phyloP scores from a whole-genome alignment of 2,113 vertebrate genomes.

The Sula dactylatra region DNA sequence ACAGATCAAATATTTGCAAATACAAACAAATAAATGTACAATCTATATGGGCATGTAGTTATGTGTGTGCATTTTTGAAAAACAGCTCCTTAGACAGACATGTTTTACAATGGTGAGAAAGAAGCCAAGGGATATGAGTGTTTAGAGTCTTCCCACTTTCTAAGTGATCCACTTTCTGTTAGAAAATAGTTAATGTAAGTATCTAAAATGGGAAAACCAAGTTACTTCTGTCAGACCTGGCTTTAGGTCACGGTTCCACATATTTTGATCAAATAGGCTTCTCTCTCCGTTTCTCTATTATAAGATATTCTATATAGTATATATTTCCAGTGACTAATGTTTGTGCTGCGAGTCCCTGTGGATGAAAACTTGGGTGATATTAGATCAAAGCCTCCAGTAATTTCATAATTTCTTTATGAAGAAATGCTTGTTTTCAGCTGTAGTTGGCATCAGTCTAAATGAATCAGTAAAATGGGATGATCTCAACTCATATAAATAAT shows the following conservation, averaged over 20 bases:
- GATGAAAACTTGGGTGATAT: slow-evolving; percentile 48
- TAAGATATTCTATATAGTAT: not conserved
- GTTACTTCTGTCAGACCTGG: slow-evolving; percentile 25
- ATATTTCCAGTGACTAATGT: not conserved
- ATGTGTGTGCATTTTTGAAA: not conserved
- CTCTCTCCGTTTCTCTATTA: not conserved
- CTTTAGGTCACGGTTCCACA: slow-evolving; percentile 15
- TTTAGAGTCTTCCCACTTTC: not conserved
- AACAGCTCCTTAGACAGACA: not conserved
- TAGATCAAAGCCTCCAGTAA: slow-evolving; percentile 57
- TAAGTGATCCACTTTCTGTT: not conserved
- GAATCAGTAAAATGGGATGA: slow-evolving; percentile 64
- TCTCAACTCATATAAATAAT: slow-evolving; percentile 53
- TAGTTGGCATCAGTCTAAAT: slow-evolving; percentile 57
- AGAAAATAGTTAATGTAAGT: not conserved
- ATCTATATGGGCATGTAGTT: not conserved
- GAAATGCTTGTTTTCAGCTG: slow-evolving; percentile 23
- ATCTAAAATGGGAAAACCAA: not conserved
- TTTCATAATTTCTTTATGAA: slow-evolving; percentile 60
- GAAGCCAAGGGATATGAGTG: not conserved
- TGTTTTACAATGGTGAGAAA: not conserved
- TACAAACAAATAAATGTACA: not conserved
- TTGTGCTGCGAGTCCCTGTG: not conserved
- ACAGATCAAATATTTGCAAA: slow-evolving; percentile 14
- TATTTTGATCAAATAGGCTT: slow-evolving; percentile 50